phyloP scores from a whole-genome alignment of 2,888 invertebrate genomes.

The Tetheella fluctuosa region DNA sequence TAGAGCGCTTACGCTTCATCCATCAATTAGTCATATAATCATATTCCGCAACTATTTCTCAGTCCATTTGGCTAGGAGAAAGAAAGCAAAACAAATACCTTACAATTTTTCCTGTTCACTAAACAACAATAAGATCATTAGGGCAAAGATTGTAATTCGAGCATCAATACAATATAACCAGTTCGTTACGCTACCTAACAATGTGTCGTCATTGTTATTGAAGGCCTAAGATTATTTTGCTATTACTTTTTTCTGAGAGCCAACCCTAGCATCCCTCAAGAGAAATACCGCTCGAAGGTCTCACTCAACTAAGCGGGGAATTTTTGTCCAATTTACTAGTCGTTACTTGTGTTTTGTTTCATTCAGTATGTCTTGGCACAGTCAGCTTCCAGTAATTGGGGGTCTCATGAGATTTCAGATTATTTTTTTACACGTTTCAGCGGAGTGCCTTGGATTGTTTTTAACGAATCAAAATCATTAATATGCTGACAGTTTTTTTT shows the following conservation, averaged over 20 bases:
- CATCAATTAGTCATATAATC: background rate
- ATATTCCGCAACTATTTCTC: background rate
- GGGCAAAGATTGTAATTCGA: background rate
- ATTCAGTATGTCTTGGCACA: conserved; percentile 3
- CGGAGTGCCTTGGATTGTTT: background rate
- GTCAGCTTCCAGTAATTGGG: conserved; percentile 18
- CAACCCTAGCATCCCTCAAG: conserved; percentile 21
- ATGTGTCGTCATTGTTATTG: conserved; percentile 36
- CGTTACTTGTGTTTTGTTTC: conserved; percentile 26
- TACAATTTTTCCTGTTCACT: background rate
- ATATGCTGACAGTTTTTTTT: background rate
- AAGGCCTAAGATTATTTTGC: conserved; percentile 38
- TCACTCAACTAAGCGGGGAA: conserved; percentile 30
- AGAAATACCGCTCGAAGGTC: conserved; percentile 27
- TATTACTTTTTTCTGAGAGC: conserved; percentile 36
- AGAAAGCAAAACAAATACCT: background rate
- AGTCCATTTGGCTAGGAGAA: background rate
- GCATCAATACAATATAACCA: conserved; percentile 5
- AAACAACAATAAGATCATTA: conserved; percentile 5
- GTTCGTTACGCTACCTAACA: conserved; percentile 15
- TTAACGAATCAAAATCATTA: background rate
- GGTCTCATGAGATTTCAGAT: conserved; percentile 8
- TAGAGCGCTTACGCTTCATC: background rate
- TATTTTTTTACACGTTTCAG: background rate
- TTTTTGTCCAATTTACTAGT: conserved; percentile 37